These are phyloP conservation scores for Madoqua kirkii DNA, from an alignment of 2,113 vertebrate genomes.

Conservation along the genomic window DNA sequence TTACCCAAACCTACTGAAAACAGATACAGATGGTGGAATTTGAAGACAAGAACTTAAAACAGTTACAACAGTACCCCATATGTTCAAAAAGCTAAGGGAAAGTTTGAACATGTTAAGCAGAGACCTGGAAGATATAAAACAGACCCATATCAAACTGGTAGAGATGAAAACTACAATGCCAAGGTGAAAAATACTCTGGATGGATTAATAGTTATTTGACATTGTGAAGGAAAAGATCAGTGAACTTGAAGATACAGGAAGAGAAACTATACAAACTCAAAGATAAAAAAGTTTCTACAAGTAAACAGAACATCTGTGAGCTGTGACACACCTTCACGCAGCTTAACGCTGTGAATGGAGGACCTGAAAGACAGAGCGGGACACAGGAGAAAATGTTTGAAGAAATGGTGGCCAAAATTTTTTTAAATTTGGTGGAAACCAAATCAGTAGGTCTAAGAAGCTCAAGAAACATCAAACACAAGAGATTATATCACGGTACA, in stretches of 20 bases:
- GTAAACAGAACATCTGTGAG: background rate
- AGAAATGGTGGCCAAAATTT: background rate
- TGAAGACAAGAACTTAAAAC: conserved; percentile 22
- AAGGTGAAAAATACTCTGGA: background rate
- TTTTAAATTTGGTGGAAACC: background rate
- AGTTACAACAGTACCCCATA: background rate
- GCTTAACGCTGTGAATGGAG: background rate
- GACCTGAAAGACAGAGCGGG: background rate
- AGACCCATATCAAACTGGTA: background rate
- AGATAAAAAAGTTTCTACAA: background rate
- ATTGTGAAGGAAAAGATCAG: background rate
- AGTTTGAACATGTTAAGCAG: background rate
- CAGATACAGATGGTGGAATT: background rate
- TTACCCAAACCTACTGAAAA: conserved; percentile 11
- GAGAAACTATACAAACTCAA: background rate
- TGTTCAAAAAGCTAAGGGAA: background rate
- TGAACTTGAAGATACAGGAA: background rate
- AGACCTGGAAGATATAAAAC: background rate
- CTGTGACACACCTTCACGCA: background rate
- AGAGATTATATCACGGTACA: background rate
- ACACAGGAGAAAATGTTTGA: background rate
- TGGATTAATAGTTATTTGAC: background rate
- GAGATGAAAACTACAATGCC: background rate
- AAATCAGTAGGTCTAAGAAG: background rate
- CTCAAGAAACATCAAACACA: background rate